Evolutionary conservation across 2,113 vertebrate genomes (phyloP), one percentile per base, ranked within the genome.

Genomic region (Cavia porcellus): DNA sequence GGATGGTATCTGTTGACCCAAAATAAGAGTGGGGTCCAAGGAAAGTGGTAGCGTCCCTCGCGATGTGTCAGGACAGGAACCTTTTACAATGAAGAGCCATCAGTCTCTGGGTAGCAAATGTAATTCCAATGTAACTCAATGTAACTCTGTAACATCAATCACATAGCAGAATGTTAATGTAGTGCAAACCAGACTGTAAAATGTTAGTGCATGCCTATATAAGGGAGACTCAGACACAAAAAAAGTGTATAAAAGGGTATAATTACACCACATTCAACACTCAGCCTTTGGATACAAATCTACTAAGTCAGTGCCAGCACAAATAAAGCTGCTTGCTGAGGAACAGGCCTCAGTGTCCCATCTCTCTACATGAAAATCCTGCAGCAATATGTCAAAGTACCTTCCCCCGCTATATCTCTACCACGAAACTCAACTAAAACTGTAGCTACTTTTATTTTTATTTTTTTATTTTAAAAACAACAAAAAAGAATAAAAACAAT

Each of bases 401-500:
- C 10, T 85, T 85, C 30, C 19, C 38, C 50, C 62, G 47, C 15
- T 35, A 86, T 52, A 90, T 9, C 35, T 86, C 75, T 62, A 55
- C 30, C 9, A 74, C 70, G 61, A 95, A 91, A 62, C 12, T 79
- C 86, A 83, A 25, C n/a, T 75, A 45, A 95, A 95, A 91, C 77
- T 47, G 1, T 24, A 90, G 70, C 28, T 81, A 70, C 83, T 92
- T 86, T 57, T 55, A 52, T 52, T 11, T 55, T 55, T 17, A 55
- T 57, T 38, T 38, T 38, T 38, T 57, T 57, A 57, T 57, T 17
- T 57, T 57, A 57, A 57, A 57, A 57, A 57, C 15, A 57, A 55
- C 15, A 57, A 57, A 57, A 57, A 57, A 57, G 17, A 57, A 57
- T 19, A 19, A 57, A 57, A 57, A 57, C 17, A 52, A 52, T 10